phyloP scores from a whole-genome alignment of 2,113 vertebrate genomes.

The Oriolus oriolus region DNA sequence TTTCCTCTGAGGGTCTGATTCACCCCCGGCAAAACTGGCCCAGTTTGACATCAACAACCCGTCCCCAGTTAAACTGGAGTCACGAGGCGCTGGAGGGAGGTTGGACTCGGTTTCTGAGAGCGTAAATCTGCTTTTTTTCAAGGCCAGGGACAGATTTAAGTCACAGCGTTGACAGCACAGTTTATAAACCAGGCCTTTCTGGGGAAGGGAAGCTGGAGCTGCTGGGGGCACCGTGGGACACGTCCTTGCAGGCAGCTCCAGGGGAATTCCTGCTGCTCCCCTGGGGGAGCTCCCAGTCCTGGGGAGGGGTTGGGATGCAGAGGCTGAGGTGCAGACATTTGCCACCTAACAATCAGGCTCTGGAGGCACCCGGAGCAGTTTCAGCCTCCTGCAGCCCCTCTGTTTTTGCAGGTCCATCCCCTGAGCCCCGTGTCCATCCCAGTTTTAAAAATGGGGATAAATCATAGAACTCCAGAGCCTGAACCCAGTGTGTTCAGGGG shows the following conservation, averaged over 20 bases:
- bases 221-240: rapidly evolving
- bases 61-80: neutral
- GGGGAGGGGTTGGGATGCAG: neutral
- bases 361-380: neutral
- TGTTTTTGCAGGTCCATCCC: rapidly evolving
- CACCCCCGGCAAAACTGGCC: neutral
- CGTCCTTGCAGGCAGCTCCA: neutral
- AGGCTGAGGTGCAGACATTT: too few relatives aligned
- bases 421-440: rapidly evolving
- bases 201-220: too few relatives aligned
- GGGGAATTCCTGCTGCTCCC: neutral
- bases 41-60: neutral
- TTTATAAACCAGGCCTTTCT: neutral
- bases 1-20: neutral
- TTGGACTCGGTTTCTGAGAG: neutral
- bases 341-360: neutral
- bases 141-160: neutral
- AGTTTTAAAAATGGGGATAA: neutral
- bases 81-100: neutral
- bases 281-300: neutral
- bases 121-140: neutral
- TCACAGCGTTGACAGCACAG: neutral
- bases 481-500: rapidly evolving
- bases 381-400: neutral
- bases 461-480: neutral